Conservation (phyloP, 2,113 vertebrate genomes). For the Acanthisitta chloris region DNA sequence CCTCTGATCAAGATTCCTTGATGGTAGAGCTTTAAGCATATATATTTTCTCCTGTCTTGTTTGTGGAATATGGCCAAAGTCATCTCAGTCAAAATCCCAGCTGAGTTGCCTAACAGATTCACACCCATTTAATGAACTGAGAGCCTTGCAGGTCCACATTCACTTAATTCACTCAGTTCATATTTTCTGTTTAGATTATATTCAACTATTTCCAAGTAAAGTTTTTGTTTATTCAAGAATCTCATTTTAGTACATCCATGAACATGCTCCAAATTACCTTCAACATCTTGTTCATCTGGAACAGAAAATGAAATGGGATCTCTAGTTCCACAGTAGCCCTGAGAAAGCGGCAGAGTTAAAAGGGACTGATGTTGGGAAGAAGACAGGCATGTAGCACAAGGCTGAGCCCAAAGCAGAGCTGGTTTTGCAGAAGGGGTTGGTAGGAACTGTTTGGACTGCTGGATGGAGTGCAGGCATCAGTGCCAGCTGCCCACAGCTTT, state of each 20-base stretch:
- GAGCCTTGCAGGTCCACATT: background rate
- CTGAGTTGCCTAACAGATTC: background rate
- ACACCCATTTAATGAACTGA: background rate
- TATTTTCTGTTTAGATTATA: background rate
- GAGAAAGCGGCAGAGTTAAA: background rate
- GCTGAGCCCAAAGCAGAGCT: background rate
- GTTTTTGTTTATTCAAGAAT: background rate
- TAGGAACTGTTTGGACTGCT: background rate
- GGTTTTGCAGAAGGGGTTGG: background rate
- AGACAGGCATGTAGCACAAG: background rate
- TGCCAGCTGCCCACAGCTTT: background rate
- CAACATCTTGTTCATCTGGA: background rate
- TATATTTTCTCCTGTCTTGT: background rate
- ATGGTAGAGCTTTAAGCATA: background rate
- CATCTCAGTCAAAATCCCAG: background rate
- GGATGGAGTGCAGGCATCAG: background rate
- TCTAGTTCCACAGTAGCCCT: background rate
- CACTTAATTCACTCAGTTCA: background rate
- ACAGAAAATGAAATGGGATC: background rate
- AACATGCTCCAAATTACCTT: background rate
- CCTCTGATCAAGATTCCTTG: background rate
- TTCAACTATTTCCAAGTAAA: background rate
- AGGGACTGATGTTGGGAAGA: background rate
- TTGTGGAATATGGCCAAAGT: background rate
- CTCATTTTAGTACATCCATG: background rate